Percentiles rank a stretch among this genome's conserved stretches.
Evolutionary conservation across 2,797 vertebrate species (phyloP).

Genomic region (Halcyon badia): DNA sequence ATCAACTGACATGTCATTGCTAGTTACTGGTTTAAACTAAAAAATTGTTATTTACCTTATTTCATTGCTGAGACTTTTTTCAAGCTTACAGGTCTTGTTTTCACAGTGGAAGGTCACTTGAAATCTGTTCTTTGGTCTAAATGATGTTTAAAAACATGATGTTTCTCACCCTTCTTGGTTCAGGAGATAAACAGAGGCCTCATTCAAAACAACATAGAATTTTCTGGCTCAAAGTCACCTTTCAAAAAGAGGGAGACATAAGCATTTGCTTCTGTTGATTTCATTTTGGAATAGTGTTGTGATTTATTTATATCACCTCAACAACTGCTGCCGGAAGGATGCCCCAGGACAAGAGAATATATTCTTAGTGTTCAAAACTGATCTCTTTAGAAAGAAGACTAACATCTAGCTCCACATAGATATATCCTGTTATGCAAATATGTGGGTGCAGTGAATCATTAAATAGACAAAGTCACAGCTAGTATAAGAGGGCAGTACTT

Average conservation of each 20-base stretch:
- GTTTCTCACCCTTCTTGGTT: slow-evolving; percentile 67
- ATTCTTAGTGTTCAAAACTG: neutral
- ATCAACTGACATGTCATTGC: slow-evolving; percentile 15
- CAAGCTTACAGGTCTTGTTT: slow-evolving; percentile 79
- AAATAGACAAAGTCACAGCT: slow-evolving; percentile 45
- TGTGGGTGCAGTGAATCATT: slow-evolving; percentile 7
- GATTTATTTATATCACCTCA: slow-evolving; percentile 9
- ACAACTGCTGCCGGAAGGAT: neutral
- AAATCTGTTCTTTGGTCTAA: slow-evolving; percentile 79
- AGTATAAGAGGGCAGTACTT: slow-evolving; percentile 9
- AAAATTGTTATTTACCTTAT: slow-evolving; percentile 65
- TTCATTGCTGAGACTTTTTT: slow-evolving; percentile 47
- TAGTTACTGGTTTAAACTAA: slow-evolving; percentile 66
- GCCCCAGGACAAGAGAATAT: neutral
- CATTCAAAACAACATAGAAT: slow-evolving; percentile 52
- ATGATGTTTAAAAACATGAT: slow-evolving; percentile 75
- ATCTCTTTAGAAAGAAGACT: neutral
- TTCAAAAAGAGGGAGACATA: slow-evolving; percentile 25
- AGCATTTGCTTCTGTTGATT: slow-evolving; percentile 32
- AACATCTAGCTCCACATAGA: neutral
- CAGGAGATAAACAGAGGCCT: slow-evolving; percentile 49
- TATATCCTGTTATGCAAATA: slow-evolving; percentile 24
- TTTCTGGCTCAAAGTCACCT: slow-evolving; percentile 79
- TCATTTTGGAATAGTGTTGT: slow-evolving; percentile 23
- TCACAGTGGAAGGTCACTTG: slow-evolving; percentile 78